Conservation (phyloP, 2,113 vertebrate species). For the Campylorhamphus procurvoides region DNA sequence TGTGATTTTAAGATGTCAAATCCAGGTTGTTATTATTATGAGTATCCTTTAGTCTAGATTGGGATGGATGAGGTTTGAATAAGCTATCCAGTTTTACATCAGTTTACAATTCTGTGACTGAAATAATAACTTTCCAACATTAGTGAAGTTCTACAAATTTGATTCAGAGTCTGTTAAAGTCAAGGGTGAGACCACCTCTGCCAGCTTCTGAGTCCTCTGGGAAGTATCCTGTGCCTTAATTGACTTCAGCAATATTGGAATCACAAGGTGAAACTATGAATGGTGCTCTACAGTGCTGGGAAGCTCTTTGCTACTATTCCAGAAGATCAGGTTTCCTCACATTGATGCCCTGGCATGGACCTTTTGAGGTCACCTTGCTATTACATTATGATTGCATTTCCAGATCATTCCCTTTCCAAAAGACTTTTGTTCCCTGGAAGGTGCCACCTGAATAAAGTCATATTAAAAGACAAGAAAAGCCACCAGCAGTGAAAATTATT, state of each 20-base stretch:
- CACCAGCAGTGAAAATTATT: constrained; percentile 41
- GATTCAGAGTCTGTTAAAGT: neutral
- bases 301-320: neutral
- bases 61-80: neutral
- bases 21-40: neutral
- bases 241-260: neutral
- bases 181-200: neutral
- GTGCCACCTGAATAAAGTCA: constrained; percentile 38
- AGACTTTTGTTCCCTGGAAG: constrained; percentile 23
- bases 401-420: constrained; percentile 43
- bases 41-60: neutral
- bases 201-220: neutral
- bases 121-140: neutral
- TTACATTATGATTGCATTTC: constrained; percentile 42
- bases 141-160: neutral
- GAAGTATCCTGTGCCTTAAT: neutral
- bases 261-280: neutral
- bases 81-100: neutral
- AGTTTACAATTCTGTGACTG: neutral
- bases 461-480: constrained; percentile 46
- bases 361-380: constrained; percentile 43
- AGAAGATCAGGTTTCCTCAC: constrained; percentile 46
- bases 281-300: neutral
- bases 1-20: neutral
- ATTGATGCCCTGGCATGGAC: neutral